phyloP scores from a whole-genome alignment of 37 sponge, comb jelly and placozoan genomes.

The Petrosia ficiformis region DNA sequence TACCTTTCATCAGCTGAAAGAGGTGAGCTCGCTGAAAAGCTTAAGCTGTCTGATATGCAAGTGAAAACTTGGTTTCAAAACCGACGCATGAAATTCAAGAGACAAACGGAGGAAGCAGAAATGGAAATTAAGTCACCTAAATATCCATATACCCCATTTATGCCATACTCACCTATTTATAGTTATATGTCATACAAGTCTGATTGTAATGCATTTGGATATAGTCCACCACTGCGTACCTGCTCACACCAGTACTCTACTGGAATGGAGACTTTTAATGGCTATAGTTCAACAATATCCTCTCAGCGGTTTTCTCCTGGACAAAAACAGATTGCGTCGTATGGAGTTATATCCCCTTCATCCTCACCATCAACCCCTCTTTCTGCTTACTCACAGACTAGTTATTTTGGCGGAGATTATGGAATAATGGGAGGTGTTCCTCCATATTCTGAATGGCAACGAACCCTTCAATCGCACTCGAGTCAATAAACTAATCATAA shows the following conservation, averaged over 20 bases:
- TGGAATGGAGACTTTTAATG: not conserved
- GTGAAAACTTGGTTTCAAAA: constrained; percentile 91
- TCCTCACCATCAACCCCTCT: too few species aligned
- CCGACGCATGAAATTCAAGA: constrained; percentile 78
- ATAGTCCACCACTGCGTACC: not conserved
- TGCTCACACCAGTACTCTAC: not conserved
- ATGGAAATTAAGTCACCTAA: constrained; percentile 73
- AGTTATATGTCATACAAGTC: constrained; percentile 32
- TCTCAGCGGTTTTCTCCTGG: too few species aligned
- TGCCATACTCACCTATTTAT: constrained; percentile 19
- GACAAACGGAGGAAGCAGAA: constrained; percentile 78
- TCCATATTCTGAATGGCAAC: too few species aligned
- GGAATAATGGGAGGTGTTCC: too few species aligned
- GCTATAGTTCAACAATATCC: too few species aligned
- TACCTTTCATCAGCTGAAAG: constrained; percentile 77
- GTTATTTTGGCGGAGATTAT: too few species aligned
- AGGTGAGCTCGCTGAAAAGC: constrained; percentile 77
- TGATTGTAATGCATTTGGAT: not conserved
- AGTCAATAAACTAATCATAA: too few species aligned
- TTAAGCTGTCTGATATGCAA: constrained; percentile 82
- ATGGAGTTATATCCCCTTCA: too few species aligned
- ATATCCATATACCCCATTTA: constrained; percentile 43
- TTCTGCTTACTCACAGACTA: too few species aligned
- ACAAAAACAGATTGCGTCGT: too few species aligned
- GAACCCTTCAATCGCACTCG: too few species aligned